These are phyloP conservation scores for Ectemnius lituratus DNA, from an alignment of 2,888 invertebrate species.

Conservation along the genomic window DNA sequence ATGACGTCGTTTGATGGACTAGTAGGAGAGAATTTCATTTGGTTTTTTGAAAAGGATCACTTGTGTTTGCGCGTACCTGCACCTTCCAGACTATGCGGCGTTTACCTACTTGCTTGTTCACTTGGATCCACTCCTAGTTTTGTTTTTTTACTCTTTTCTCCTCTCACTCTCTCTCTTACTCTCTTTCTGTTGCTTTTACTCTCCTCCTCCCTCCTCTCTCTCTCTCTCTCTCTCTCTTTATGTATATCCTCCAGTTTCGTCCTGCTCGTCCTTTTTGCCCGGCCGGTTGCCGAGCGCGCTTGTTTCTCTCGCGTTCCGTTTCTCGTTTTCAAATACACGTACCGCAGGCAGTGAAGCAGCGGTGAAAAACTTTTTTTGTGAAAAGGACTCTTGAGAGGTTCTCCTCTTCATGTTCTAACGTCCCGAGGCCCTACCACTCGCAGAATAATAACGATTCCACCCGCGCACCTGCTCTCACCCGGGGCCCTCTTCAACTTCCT, in stretches of 20 bases:
- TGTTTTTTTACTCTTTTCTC: constrained; percentile 11
- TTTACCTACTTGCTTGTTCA: not conserved
- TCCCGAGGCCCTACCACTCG: constrained; percentile 51
- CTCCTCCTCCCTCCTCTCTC: not conserved
- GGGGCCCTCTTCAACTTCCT: constrained; percentile 23
- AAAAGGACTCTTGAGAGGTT: constrained; percentile 67
- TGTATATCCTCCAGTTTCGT: constrained; percentile 5
- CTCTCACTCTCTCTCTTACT: not conserved
- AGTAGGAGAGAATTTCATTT: constrained; percentile 46
- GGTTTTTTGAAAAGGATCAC: constrained; percentile 54
- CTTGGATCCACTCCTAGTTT: constrained; percentile 10
- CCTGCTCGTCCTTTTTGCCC: not conserved
- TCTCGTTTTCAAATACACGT: constrained; percentile 31
- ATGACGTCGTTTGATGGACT: constrained; percentile 55
- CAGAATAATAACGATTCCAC: constrained; percentile 71
- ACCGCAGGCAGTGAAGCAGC: constrained; percentile 4
- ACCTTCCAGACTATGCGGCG: not conserved
- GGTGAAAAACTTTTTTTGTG: constrained; percentile 52
- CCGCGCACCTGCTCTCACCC: constrained; percentile 68
- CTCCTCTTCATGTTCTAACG: constrained; percentile 56
- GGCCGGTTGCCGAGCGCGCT: constrained; percentile 20
- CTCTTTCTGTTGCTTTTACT: not conserved
- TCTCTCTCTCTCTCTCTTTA: not conserved
- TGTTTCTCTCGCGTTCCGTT: constrained; percentile 16
- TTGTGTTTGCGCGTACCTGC: constrained; percentile 34